Evolutionary conservation across 2,797 vertebrate genomes (phyloP).

Genomic region (Anas acuta): DNA sequence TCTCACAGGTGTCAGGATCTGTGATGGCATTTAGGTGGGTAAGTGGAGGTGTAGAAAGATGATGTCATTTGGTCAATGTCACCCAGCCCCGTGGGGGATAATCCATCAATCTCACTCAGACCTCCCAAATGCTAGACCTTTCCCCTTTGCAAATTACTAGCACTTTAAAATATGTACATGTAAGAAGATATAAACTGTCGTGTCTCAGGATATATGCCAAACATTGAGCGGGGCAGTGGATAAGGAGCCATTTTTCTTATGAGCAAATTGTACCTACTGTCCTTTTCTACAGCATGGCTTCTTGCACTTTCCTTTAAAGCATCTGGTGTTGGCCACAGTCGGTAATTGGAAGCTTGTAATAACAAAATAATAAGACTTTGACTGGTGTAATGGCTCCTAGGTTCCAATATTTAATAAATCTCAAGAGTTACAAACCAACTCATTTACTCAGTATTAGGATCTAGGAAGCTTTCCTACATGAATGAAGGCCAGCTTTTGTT

Average conservation of each 20-base stretch:
- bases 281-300: not conserved
- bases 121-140: not conserved
- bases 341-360: not conserved
- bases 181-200: not conserved
- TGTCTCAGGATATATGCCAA: not conserved
- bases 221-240: not conserved
- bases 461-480: not conserved
- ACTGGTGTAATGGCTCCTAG: not conserved
- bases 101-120: not conserved
- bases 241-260: not conserved
- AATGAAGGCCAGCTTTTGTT: not conserved
- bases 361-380: not conserved
- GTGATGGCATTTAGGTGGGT: not conserved
- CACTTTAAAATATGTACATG: not conserved
- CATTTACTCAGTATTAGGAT: not conserved
- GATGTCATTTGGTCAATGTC: not conserved
- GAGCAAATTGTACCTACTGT: not conserved
- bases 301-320: not conserved
- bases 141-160: not conserved
- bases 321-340: not conserved
- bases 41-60: not conserved
- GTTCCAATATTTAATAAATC: not conserved
- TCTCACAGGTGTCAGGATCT: not conserved
- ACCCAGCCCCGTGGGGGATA: accelerated
- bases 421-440: not conserved